Base-by-base conservation (phyloP, 2,888 invertebrate genomes). In the Machimus rusticus region DNA sequence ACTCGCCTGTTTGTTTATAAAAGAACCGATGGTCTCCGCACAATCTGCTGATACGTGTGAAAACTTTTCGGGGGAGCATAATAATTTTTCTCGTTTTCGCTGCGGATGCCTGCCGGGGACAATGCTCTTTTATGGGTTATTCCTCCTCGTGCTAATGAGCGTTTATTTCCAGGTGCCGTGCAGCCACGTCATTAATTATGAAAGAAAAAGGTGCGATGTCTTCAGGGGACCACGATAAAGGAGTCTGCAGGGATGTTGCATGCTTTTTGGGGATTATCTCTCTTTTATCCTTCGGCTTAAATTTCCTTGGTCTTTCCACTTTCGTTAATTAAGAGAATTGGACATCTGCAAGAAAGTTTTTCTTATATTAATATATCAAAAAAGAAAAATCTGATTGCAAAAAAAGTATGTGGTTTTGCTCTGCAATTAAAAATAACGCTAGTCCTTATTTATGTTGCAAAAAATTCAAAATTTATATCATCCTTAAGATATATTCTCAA, bases 31-130 rank as follows among this genome's bases (percentile, higher is more conserved):
- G 51, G 79, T 16, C 79, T 51, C 51, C 28, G 9, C 23, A 46
- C 79, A 79, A 79, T 79, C 51, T 79, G 79, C 79, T 79, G 79
- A 79, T 79, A 28, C 79, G 51, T 51, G 51, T 79, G 79, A 79
- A 79, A 79, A 46, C 31, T 79, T 79, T 28, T 66, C 23, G 66
- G 79, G 79, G 39, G 79, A 28, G 19, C 31, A 79, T 79, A 51
- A 79, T 79, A 46, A 51, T 39, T 79, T 78, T 43, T 78, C 43
- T 19, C 46, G 51, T 46, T 46, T 79, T 46, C 51, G 43, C 34
- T 79, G 79, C 51, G 28, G 79, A 51, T 28, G 23, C 31, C 79
- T 51, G 51, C 51, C 31, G 79, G 79, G 79, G 46, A 46, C 79
- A 79, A 51, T 79, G 79, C 39, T 79, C 79, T 79, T 79, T 79